Evolutionary conservation across 2,113 vertebrate species (phyloP).

Genomic region (Pavo muticus): DNA sequence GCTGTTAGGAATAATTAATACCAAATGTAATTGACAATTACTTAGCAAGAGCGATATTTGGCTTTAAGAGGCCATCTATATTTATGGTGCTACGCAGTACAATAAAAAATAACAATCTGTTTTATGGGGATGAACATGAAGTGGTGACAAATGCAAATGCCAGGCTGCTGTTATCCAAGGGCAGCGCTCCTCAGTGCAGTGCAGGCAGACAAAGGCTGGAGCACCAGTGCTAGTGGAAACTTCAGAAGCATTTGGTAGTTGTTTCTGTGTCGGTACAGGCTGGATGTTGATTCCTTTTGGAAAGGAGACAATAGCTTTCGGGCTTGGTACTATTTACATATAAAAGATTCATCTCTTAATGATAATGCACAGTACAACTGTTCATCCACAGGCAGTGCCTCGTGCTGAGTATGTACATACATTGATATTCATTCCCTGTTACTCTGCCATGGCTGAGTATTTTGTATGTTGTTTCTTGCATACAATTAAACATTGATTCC

Average conservation of each 20-base stretch:
- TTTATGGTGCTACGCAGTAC: slow-evolving; percentile 23
- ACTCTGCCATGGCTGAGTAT: slow-evolving; percentile 16
- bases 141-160: neutral
- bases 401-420: neutral
- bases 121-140: slow-evolving; percentile 25
- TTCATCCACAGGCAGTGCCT: neutral
- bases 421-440: neutral
- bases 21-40: slow-evolving; percentile 45
- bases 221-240: neutral
- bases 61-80: slow-evolving; percentile 30
- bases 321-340: slow-evolving; percentile 30
- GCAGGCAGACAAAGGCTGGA: neutral
- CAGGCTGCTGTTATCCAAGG: neutral
- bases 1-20: slow-evolving; percentile 61
- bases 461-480: neutral
- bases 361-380: neutral
- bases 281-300: slow-evolving; percentile 4
- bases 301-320: neutral
- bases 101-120: slow-evolving; percentile 44
- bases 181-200: neutral
- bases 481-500: slow-evolving; percentile 6
- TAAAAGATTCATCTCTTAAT: slow-evolving; percentile 28
- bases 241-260: neutral
- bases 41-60: slow-evolving; percentile 42
- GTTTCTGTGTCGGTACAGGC: neutral